Conservation (phyloP, 2,888 invertebrate species). For the Asteroscopus sphinx region DNA sequence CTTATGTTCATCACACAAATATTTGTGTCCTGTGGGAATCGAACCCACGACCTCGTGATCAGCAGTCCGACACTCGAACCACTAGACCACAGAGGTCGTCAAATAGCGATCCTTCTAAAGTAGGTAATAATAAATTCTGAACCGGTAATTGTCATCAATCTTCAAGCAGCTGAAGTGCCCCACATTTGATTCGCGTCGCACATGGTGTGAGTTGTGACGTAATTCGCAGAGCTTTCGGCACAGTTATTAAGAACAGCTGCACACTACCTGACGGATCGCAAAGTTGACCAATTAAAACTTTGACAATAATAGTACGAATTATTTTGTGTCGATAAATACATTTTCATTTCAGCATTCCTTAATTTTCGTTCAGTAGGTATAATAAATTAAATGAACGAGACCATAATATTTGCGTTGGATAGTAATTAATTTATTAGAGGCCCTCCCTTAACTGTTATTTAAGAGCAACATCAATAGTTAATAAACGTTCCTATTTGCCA, state of each 20-base stretch:
- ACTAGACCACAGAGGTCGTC: too few species aligned
- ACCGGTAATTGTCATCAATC: constrained; percentile 49
- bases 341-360: constrained; percentile 41
- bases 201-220: constrained; percentile 44
- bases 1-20: too few species aligned
- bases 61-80: too few species aligned
- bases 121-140: constrained; percentile 36
- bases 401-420: constrained; percentile 46
- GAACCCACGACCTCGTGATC: too few species aligned
- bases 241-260: constrained; percentile 52
- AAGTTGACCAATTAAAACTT: constrained; percentile 59
- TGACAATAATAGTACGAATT: constrained; percentile 45
- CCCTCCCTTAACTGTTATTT: constrained; percentile 34
- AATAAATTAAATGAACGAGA: constrained; percentile 47
- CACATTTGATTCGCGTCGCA: constrained; percentile 43
- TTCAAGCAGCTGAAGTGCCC: constrained; percentile 43
- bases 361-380: constrained; percentile 31
- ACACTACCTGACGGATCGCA: constrained; percentile 45
- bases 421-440: constrained; percentile 51
- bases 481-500: constrained; percentile 29
- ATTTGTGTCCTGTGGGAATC: too few species aligned
- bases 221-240: constrained; percentile 44
- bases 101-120: constrained; percentile 16
- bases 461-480: constrained; percentile 38
- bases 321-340: constrained; percentile 51